Conservation (phyloP, 2,797 vertebrate species). For the Avahi laniger region DNA sequence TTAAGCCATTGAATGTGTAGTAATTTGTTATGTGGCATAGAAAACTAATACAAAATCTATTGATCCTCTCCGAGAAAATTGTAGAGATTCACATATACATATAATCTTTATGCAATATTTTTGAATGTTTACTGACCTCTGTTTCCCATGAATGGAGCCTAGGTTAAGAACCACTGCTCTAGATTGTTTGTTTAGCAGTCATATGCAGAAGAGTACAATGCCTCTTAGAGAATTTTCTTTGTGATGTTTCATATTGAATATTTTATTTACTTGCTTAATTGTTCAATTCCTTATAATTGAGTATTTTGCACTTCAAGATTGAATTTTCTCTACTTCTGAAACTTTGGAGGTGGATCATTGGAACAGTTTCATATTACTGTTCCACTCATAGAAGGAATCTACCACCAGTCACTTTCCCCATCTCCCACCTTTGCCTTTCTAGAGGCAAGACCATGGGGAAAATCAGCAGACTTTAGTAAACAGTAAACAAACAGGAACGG, state of each 20-base stretch:
- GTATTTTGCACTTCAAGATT: not conserved
- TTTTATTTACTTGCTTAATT: conserved; percentile 9
- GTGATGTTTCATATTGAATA: not conserved
- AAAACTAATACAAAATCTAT: not conserved
- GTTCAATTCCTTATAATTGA: not conserved
- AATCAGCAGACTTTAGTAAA: conserved; percentile 43
- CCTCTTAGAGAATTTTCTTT: not conserved
- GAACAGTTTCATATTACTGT: conserved; percentile 21
- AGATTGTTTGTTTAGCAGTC: not conserved
- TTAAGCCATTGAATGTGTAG: not conserved
- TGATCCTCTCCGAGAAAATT: not conserved
- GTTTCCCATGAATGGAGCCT: not conserved
- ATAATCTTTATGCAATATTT: not conserved
- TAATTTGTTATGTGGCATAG: not conserved
- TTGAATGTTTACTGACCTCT: not conserved
- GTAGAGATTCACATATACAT: not conserved
- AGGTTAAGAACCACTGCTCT: not conserved
- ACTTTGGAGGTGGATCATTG: not conserved
- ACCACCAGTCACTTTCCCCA: not conserved
- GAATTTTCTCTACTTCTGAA: not conserved
- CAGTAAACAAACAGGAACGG: conserved; percentile 63
- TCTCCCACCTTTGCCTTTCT: not conserved
- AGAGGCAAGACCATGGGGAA: conserved; percentile 45
- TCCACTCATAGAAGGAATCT: conserved; percentile 17
- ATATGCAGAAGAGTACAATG: not conserved